Conservation (phyloP, 2,797 vertebrate species). For the Chiloscyllium punctatum region DNA sequence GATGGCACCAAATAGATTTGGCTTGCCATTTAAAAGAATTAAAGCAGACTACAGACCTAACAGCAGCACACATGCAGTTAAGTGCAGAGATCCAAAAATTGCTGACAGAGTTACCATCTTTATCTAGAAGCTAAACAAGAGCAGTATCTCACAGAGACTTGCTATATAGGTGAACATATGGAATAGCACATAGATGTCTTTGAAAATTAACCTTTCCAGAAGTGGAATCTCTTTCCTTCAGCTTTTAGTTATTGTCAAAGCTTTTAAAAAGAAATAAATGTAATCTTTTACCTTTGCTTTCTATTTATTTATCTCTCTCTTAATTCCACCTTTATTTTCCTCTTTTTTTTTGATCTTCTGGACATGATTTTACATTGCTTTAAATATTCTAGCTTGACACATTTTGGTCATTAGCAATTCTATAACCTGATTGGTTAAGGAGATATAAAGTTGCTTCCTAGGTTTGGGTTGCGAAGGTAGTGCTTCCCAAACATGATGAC, state of each 20-base stretch:
- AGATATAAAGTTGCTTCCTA: not conserved
- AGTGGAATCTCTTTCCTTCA: not conserved
- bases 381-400: not conserved
- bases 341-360: not conserved
- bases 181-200: not conserved
- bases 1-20: not conserved
- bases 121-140: not conserved
- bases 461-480: not conserved
- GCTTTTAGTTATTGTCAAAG: not conserved
- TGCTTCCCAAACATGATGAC: too few species aligned
- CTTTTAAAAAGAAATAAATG: not conserved
- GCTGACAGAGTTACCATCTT: not conserved
- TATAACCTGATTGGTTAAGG: not conserved
- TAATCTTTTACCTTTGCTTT: not conserved
- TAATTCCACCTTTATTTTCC: not conserved
- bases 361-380: not conserved
- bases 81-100: not conserved
- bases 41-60: not conserved
- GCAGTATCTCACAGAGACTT: not conserved
- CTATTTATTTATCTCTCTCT: not conserved
- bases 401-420: not conserved
- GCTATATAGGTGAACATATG: not conserved
- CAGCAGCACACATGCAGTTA: not conserved
- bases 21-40: not conserved
- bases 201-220: not conserved